phyloP scores from a whole-genome alignment of 35 echinoderm and acorn worm species.

The Apostichopus parvimensis region DNA sequence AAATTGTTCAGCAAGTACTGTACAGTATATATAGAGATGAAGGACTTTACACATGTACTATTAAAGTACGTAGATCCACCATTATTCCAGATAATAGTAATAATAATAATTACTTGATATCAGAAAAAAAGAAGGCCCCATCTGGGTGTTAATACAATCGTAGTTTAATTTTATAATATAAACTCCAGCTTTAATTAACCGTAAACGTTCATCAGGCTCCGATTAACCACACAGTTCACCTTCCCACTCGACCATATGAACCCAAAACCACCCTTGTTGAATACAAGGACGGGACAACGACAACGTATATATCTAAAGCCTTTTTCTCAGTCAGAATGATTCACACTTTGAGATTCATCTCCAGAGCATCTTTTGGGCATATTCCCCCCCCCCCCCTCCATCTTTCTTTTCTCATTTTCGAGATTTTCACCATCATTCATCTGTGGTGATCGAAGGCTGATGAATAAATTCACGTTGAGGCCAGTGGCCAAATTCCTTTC shows the following conservation, averaged over 20 bases:
- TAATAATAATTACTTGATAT: too few species aligned
- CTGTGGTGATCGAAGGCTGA: conserved; percentile 6
- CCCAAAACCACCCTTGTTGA: not conserved
- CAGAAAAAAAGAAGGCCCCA: too few species aligned
- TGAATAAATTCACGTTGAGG: not conserved
- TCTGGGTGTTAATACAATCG: too few species aligned
- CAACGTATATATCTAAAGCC: not conserved
- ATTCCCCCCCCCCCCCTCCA: not conserved
- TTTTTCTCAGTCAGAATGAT: not conserved
- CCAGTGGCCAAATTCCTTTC: conserved; percentile 1
- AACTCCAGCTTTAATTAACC: too few species aligned
- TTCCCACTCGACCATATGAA: not conserved
- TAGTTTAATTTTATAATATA: too few species aligned
- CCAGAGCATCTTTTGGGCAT: not conserved
- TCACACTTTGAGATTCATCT: not conserved
- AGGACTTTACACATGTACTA: too few species aligned
- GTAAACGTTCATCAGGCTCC: not conserved
- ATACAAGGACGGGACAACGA: too few species aligned
- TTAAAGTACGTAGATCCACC: too few species aligned
- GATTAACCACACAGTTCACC: not conserved
- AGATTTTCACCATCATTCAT: conserved; percentile 11
- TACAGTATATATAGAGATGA: too few species aligned
- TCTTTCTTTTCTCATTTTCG: conserved; percentile 13
- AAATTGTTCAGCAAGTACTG: too few species aligned
- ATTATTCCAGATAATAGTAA: too few species aligned